Base-by-base conservation (phyloP, 2,113 vertebrate genomes). In the Menidia beryllina region DNA sequence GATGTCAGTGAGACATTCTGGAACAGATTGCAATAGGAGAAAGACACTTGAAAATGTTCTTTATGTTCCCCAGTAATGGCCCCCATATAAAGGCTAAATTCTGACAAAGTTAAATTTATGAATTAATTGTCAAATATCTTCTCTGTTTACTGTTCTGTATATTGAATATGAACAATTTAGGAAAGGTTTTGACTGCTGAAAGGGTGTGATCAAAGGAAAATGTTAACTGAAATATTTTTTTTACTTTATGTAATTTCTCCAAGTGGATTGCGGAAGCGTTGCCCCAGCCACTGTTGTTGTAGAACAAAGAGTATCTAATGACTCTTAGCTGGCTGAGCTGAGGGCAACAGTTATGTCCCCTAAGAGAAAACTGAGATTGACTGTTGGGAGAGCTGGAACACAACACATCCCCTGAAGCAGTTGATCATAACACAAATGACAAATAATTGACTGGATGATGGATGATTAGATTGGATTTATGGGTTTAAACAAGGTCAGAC, bases 391-490 rank as follows among this genome's bases (percentile, higher is more conserved):
- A 74, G 68, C 72, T 63, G 83, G 86, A 86, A 85, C 81, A 86
- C 82, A 86, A 81, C 74, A 85, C 90, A 85, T 84, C 82, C 85
- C 86, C 87, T 50, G 47, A 74, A 90, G 91, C 88, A 75, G 77
- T 89, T 91, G 89, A 92, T 92, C 91, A 91, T 79, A 79, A 85
- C 81, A 87, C 85, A 90, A 91, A 91, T 89, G 85, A 92, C 91
- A 91, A 86, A 89, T 92, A 91, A 92, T 89, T 91, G 91, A 90
- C 86, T 87, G 72, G 89, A 88, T 91, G 91, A 92, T 91, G 86
- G 84, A 91, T 88, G 86, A 88, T 70, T 77, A 87, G 85, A 92
- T 91, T 88, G 83, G 86, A 90, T 92, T 91, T 89, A 92, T 87
- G 85, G 81, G 82, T 90, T 88, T 83, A 88, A 90, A 91, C 89